Evolutionary conservation across 2,113 vertebrate species (phyloP).

Genomic region (Pagrus major): DNA sequence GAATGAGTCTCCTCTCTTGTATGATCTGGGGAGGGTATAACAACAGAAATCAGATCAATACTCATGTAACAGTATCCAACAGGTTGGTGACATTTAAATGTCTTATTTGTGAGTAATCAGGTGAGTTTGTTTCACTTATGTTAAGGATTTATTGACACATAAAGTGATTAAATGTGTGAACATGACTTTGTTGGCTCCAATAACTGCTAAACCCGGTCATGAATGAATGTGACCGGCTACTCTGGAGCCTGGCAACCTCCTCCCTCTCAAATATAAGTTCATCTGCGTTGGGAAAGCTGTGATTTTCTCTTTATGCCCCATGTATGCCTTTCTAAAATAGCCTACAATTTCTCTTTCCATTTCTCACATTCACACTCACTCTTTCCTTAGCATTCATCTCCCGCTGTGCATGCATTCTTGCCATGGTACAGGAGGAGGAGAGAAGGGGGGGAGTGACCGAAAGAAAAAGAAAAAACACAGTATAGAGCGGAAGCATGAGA

Average conservation of each 20-base stretch:
- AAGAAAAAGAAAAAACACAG: slow-evolving; percentile 10
- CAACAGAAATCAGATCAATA: not conserved
- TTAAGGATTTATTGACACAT: not conserved
- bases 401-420: slow-evolving; percentile 75
- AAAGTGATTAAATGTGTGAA: slow-evolving; percentile 11
- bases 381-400: slow-evolving; percentile 62
- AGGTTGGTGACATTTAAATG: slow-evolving; percentile 30
- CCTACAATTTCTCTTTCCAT: slow-evolving; percentile 62
- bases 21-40: slow-evolving; percentile 84
- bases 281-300: slow-evolving; percentile 71
- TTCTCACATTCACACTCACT: slow-evolving; percentile 45
- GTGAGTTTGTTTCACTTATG: not conserved
- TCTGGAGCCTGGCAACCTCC: slow-evolving; percentile 38
- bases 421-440: slow-evolving; percentile 56
- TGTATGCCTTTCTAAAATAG: slow-evolving; percentile 66
- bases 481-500: slow-evolving; percentile 49
- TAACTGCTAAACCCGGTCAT: not conserved
- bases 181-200: slow-evolving; percentile 21
- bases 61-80: slow-evolving; percentile 29
- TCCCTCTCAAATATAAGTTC: not conserved
- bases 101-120: not conserved
- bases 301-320: slow-evolving; percentile 51
- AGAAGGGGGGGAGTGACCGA: slow-evolving; percentile 1
- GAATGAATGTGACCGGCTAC: slow-evolving; percentile 37
- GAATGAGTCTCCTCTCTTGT: slow-evolving; percentile 88